Evolutionary conservation across 2,888 invertebrate species (phyloP).

Genomic region (Euplagia quadripunctaria): DNA sequence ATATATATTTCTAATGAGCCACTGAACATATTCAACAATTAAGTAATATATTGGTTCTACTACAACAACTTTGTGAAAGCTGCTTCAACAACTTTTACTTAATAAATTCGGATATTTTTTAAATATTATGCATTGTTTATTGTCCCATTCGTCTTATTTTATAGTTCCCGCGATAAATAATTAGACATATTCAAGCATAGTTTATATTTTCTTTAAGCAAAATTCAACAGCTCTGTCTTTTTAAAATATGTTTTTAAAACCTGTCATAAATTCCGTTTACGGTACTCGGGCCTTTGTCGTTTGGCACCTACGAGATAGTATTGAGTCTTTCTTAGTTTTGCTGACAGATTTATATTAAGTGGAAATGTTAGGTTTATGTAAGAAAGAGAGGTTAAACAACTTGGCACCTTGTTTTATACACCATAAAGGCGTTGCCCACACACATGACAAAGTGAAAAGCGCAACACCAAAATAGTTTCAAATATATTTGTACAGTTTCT

Average conservation of each 20-base stretch:
- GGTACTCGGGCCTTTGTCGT: conserved; percentile 31
- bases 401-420: neutral
- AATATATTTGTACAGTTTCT: conserved; percentile 39
- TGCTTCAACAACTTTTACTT: conserved; percentile 49
- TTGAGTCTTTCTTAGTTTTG: conserved; percentile 20
- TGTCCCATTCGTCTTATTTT: conserved; percentile 51
- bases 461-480: conserved; percentile 26
- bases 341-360: conserved; percentile 17
- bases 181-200: conserved; percentile 34
- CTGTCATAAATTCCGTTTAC: conserved; percentile 39
- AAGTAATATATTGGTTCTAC: conserved; percentile 50
- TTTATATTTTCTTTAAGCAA: conserved; percentile 47
- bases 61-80: conserved; percentile 45
- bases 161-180: conserved; percentile 49
- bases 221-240: conserved; percentile 30
- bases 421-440: neutral
- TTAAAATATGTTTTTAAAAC: conserved; percentile 29
- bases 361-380: conserved; percentile 10
- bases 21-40: conserved; percentile 53
- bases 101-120: conserved; percentile 35
- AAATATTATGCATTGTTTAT: conserved; percentile 52
- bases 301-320: conserved; percentile 23
- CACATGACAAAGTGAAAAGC: conserved; percentile 30
- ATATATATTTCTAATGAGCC: conserved; percentile 47
- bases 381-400: conserved; percentile 5